phyloP scores from a whole-genome alignment of 2,113 vertebrate species.

The Anser cygnoides region DNA sequence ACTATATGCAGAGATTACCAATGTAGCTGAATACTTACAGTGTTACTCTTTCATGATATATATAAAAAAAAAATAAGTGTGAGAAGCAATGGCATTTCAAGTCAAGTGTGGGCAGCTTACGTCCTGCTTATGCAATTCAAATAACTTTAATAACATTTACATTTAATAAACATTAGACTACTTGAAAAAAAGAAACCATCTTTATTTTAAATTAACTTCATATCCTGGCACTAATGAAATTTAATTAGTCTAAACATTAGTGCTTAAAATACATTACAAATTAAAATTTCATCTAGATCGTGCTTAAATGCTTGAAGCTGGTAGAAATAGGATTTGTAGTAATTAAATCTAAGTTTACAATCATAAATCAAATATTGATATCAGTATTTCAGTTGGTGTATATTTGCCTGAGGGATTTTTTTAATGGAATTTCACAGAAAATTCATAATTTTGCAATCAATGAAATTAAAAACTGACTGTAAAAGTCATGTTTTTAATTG shows the following conservation, averaged over 20 bases:
- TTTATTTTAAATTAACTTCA: constrained; percentile 30
- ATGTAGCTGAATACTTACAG: not conserved
- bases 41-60: not conserved
- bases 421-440: not conserved
- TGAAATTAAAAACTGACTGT: not conserved
- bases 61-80: not conserved
- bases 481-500: not conserved
- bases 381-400: not conserved
- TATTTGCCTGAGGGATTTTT: not conserved
- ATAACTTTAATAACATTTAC: not conserved
- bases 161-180: not conserved
- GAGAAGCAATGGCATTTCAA: not conserved
- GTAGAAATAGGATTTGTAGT: constrained; percentile 10
- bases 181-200: not conserved
- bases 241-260: constrained; percentile 3
- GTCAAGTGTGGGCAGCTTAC: not conserved
- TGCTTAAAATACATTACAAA: constrained; percentile 29
- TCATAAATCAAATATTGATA: constrained; percentile 2
- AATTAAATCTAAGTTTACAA: constrained; percentile 14
- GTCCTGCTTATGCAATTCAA: not conserved
- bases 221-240: constrained; percentile 21
- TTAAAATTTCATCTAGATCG: constrained; percentile 34
- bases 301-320: not conserved
- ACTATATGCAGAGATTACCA: not conserved
- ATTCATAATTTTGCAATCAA: not conserved